Evolutionary conservation across 2,888 invertebrate species (phyloP), one percentile per base, ranked within the genome.

Genomic region (Netelia virgata): DNA sequence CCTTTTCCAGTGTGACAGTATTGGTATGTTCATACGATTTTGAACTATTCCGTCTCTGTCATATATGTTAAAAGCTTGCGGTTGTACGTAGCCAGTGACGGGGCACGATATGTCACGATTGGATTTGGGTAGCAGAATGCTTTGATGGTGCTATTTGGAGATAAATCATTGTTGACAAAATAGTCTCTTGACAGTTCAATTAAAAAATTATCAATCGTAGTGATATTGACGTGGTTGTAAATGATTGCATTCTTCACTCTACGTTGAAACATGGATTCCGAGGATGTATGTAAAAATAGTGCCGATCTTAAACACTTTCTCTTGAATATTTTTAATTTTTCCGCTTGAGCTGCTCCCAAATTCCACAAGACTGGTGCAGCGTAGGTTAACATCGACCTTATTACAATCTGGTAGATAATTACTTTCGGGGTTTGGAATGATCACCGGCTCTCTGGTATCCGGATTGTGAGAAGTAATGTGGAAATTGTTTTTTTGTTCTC

Each of bases 311-410:
- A 14, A 3, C 66, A 47, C 1, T 10, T 68, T 57, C 99, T 99
- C 94, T 99, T 99, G 77, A 99, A 94, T 93, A 99, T 28, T 18
- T 86, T 28, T 11, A 88, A 1, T 63, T 81, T 86, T 70, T 86
- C 87, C 82, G 86, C 82, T 1, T 59, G n/a, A 0, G 82, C 57
- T 1, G 86, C 85, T 1, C 78, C 57, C 0, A 83, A 28, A 36
- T 87, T 87, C 61, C 77, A 86, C 57, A 82, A 76, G 1, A 84
- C 64, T 18, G 77, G 85, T 11, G 70, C 50, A 1, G 68, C 86
- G 28, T 82, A 84, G 0, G 83, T 77, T 0, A 83, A 1, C 0
- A 86, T 70, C n/a, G 79, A 81, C 16, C 83, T 69, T 0, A 85
- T 36, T 18, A 85, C n/a, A 0, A 81, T 41, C 59, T 63, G 64